Percentiles rank a stretch among this genome's conserved stretches.
Conservation (phyloP, 2,888 invertebrate genomes). For the Diaprepes abbreviatus region DNA sequence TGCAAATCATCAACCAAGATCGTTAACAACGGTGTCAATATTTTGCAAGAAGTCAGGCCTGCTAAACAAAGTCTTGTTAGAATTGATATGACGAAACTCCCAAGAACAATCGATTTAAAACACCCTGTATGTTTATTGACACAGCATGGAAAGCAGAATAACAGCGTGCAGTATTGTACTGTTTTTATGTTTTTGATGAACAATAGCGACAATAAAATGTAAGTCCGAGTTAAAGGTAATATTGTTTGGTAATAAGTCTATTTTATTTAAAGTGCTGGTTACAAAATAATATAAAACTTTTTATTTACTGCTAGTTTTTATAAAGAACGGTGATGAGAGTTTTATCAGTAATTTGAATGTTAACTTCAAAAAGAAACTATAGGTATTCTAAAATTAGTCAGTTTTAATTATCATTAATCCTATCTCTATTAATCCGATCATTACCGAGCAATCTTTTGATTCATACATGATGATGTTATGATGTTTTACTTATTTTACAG, state of each 20-base stretch:
- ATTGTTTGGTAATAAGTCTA: slow-evolving; percentile 18
- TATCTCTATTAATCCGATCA: no score
- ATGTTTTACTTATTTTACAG: no score
- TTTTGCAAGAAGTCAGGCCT: slow-evolving; percentile 29
- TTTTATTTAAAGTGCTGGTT: no score
- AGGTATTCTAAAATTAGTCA: no score
- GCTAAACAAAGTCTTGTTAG: slow-evolving; percentile 26
- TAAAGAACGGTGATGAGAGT: no score
- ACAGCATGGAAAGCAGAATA: slow-evolving; percentile 25
- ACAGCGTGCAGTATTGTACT: slow-evolving; percentile 33
- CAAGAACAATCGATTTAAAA: slow-evolving; percentile 37
- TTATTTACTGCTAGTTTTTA: no score
- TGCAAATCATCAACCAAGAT: slow-evolving; percentile 39
- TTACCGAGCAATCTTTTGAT: no score
- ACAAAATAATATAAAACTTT: no score
- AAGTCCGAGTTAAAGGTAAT: slow-evolving; percentile 21
- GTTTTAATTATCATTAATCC: no score
- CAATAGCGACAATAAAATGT: slow-evolving; percentile 21
- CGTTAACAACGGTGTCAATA: slow-evolving; percentile 29
- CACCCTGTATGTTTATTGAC: slow-evolving; percentile 40
- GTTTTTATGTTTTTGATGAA: slow-evolving; percentile 36
- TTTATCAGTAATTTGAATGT: no score
- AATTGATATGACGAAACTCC: slow-evolving; percentile 32
- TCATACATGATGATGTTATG: no score
- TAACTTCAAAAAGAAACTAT: no score